Conservation (phyloP, 2,113 vertebrate species). For the Tursiops truncatus region DNA sequence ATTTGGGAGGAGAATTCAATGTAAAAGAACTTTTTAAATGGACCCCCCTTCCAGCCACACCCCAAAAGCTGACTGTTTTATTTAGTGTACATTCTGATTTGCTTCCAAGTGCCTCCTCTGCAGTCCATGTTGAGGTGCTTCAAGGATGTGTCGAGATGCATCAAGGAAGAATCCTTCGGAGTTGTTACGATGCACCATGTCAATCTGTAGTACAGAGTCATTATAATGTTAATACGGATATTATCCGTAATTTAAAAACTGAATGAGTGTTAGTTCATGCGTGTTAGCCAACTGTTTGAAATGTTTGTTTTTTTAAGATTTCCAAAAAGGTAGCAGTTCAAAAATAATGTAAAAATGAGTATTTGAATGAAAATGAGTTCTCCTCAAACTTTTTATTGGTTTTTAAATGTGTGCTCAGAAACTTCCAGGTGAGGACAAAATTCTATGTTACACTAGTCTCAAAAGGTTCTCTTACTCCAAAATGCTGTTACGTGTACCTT, state of each 20-base stretch:
- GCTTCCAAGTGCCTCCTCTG: constrained; percentile 76
- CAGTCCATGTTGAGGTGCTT: constrained; percentile 76
- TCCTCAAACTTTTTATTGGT: background rate
- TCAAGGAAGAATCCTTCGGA: constrained; percentile 74
- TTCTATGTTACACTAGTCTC: background rate
- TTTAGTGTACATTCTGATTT: constrained; percentile 79
- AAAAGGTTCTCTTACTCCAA: background rate
- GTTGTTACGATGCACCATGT: constrained; percentile 74
- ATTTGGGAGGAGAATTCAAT: constrained; percentile 25
- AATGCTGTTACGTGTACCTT: background rate
- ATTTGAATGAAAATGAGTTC: constrained; percentile 38
- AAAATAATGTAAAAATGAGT: constrained; percentile 50
- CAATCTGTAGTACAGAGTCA: constrained; percentile 79
- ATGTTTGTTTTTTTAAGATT: constrained; percentile 78
- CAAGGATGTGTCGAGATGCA: constrained; percentile 71
- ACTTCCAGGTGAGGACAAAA: background rate
- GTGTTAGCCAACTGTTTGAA: constrained; percentile 73
- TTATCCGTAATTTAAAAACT: constrained; percentile 65
- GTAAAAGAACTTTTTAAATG: constrained; percentile 38
- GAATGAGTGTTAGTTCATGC: constrained; percentile 79
- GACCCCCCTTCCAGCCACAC: constrained; percentile 19
- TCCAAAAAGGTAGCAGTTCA: constrained; percentile 75
- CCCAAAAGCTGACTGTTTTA: constrained; percentile 67
- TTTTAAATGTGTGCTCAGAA: constrained; percentile 40
- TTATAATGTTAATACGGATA: constrained; percentile 77